These are phyloP conservation scores for Microplitis mediator DNA, from an alignment of 1,140 invertebrate species.

Conservation along the genomic window DNA sequence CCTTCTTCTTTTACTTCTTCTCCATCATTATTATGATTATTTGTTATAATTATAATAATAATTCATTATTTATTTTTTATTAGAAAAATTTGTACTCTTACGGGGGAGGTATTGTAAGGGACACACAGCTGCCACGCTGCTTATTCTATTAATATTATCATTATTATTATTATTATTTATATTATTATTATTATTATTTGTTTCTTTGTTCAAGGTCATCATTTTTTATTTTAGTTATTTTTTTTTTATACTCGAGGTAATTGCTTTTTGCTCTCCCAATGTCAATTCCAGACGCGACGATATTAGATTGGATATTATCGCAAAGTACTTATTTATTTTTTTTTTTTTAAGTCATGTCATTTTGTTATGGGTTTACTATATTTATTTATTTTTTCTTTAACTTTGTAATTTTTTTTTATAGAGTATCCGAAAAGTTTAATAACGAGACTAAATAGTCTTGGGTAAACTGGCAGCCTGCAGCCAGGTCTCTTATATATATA, in stretches of 20 bases:
- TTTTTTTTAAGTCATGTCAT: background rate
- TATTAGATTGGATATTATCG: conserved; percentile 31
- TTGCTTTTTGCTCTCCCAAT: conserved; percentile 26
- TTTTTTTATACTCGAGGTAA: conserved; percentile 24
- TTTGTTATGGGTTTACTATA: background rate
- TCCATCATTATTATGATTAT: conserved; percentile 33
- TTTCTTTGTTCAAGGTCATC: conserved; percentile 6
- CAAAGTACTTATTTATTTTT: background rate
- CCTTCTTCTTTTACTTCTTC: conserved; percentile 13
- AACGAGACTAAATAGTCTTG: conserved; percentile 11
- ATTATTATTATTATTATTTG: conserved; percentile 7
- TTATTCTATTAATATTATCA: conserved; percentile 8
- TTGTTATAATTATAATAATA: conserved; percentile 46
- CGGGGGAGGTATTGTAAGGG: conserved; percentile 56
- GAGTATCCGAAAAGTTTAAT: background rate
- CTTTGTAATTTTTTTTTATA: background rate
- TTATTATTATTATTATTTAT: conserved; percentile 11
- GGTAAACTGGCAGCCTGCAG: conserved; percentile 28
- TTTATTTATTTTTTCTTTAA: conserved; percentile 3
- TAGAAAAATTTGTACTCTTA: conserved; percentile 63
- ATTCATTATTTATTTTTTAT: conserved; percentile 55
- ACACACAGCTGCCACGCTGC: conserved; percentile 48
- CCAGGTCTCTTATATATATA: conserved; percentile 18
- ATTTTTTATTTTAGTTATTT: background rate
- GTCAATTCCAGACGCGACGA: conserved; percentile 33